These are phyloP conservation scores for Diarsia mendica DNA, from an alignment of 2,888 invertebrate genomes.

Conservation along the genomic window DNA sequence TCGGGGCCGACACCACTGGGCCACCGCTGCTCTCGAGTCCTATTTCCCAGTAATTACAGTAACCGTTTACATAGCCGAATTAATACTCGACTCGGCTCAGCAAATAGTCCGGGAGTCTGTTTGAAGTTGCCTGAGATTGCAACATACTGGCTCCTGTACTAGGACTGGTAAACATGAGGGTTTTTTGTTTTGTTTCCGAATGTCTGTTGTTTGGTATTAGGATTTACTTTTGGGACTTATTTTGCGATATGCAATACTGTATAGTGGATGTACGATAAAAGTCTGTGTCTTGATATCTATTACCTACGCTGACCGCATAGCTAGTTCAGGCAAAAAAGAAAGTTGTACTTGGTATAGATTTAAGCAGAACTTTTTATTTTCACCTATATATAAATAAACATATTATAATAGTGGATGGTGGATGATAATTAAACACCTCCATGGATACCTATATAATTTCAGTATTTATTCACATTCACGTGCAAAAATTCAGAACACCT, in stretches of 20 bases:
- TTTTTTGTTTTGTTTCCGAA: slow-evolving; percentile 16
- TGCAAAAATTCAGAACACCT: too few species aligned
- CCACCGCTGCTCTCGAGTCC: too few species aligned
- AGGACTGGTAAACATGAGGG: slow-evolving; percentile 6
- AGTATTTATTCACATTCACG: too few species aligned
- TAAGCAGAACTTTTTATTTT: too few species aligned
- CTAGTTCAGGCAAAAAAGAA: too few species aligned
- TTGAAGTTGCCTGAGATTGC: slow-evolving; percentile 52
- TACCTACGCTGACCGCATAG: too few species aligned
- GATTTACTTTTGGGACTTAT: neutral
- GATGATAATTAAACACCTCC: too few species aligned
- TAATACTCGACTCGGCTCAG: slow-evolving; percentile 40
- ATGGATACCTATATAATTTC: too few species aligned
- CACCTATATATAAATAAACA: too few species aligned
- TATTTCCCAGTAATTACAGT: slow-evolving; percentile 46
- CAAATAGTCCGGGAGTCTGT: slow-evolving; percentile 55
- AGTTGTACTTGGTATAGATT: neutral
- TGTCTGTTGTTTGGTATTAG: slow-evolving; percentile 2
- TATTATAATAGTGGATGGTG: too few species aligned
- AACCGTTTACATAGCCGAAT: slow-evolving; percentile 51
- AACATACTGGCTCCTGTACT: slow-evolving; percentile 23
- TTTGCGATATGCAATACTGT: neutral
- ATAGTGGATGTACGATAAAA: neutral
- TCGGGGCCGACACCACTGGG: too few species aligned
- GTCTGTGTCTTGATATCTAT: too few species aligned